Conservation (phyloP, 2,113 vertebrate species). For the Pyrgilauda ruficollis region DNA sequence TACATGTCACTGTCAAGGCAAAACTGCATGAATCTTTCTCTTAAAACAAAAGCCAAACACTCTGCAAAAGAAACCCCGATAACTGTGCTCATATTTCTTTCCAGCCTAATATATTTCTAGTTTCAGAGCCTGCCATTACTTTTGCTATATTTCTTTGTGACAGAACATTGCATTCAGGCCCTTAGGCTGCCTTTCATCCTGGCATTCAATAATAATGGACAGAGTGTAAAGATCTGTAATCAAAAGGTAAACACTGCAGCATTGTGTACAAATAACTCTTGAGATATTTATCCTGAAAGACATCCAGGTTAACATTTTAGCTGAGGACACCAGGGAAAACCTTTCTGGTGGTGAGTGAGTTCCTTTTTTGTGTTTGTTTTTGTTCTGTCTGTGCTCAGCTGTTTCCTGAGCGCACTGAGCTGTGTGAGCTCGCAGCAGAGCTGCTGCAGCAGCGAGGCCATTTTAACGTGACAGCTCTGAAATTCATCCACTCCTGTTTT, state of each 20-base stretch:
- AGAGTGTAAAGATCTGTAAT: constrained; percentile 63
- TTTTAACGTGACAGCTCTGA: background rate
- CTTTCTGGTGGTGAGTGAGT: background rate
- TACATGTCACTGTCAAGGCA: background rate
- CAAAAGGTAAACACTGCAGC: constrained; percentile 55
- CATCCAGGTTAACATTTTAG: constrained; percentile 42
- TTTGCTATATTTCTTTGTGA: constrained; percentile 60
- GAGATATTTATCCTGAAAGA: constrained; percentile 58
- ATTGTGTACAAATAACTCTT: constrained; percentile 48
- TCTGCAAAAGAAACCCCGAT: background rate
- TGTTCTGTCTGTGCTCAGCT: background rate
- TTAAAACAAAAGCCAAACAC: background rate
- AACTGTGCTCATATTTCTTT: background rate
- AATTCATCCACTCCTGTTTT: background rate
- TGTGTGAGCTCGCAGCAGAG: background rate
- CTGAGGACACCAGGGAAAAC: constrained; percentile 30
- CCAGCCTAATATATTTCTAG: background rate
- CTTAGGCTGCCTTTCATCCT: constrained; percentile 56
- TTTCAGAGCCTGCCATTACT: constrained; percentile 32
- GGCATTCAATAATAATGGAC: constrained; percentile 59
- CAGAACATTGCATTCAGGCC: constrained; percentile 19
- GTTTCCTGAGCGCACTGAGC: constrained; percentile 1
- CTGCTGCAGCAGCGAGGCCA: background rate
- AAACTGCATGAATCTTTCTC: background rate
- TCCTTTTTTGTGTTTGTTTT: background rate